Evolutionary conservation across 2,888 invertebrate species (phyloP), one percentile per base, ranked within the genome.

Genomic region (Epinotia bilunana): DNA sequence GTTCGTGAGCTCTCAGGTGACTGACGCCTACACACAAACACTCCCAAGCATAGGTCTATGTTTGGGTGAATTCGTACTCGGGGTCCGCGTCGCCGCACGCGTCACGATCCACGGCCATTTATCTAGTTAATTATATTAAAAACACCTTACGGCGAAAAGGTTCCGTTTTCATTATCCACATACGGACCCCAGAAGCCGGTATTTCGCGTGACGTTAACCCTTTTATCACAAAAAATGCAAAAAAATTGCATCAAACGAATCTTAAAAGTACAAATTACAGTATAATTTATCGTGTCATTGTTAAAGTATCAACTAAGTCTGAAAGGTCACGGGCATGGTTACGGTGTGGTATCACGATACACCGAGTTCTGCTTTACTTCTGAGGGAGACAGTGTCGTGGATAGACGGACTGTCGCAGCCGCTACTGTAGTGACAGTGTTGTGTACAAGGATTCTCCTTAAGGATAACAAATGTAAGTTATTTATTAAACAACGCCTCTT

Each of bases 321-420:
- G n/a, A 63, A 71, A 62, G 70, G 64, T 58, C 70, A 71, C 64
- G 74, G 74, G 53, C 65, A 74, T 33, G 74, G 53, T 60, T 53
- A 60, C 58, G 28, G n/a, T 58, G 49, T 68, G 20, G 63, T 46
- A 74, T 65, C 70, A 60, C 60, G 53, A 53, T 65, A 46, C 57
- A 39, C 39, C 28, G 74, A 55, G 39, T 39, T 9, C n/a, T 53
- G 53, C 53, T 53, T 60, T 65, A 74, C 28, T 74, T 55, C 12
- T 60, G 64, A 57, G 55, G 13, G 53, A 64, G 43, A 20, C 53
- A 53, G 64, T 60, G 74, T 1, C 57, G 64, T 12, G 70, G 49
- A 11, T 49, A 20, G 58, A 53, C 70, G 70, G 70, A 18, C 28
- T 18, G 33, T 0, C 5, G 12, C 18, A 9, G 46, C 55, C 23